phyloP scores from a whole-genome alignment of 2,113 vertebrate genomes.

The Pampusana beccarii region DNA sequence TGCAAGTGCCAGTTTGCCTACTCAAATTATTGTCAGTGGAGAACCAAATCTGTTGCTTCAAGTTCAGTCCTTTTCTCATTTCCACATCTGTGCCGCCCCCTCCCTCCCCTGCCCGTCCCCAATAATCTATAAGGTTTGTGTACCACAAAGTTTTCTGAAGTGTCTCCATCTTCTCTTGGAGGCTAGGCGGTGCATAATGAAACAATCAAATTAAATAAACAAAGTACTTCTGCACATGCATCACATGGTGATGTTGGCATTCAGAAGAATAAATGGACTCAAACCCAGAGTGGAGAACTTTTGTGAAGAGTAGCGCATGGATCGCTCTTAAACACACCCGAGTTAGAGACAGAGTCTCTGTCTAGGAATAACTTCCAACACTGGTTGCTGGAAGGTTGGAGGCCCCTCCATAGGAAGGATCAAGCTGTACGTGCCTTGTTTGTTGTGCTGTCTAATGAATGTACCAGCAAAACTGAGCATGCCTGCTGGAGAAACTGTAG shows the following conservation, averaged over 20 bases:
- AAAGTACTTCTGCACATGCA: background rate
- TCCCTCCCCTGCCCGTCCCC: no score
- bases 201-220: background rate
- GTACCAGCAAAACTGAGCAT: background rate
- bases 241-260: background rate
- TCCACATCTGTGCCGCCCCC: background rate
- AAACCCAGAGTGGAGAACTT: background rate
- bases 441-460: background rate
- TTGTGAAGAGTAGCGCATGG: background rate
- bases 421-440: background rate
- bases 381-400: background rate
- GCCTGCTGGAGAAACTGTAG: background rate
- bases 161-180: background rate
- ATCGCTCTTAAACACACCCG: background rate
- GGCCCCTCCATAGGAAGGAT: background rate
- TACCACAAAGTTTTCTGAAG: background rate
- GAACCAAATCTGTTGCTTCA: background rate
- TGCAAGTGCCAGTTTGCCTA: background rate
- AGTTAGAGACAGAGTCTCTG: background rate
- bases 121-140: background rate
- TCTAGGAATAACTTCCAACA: background rate
- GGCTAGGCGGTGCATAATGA: background rate
- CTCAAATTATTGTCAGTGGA: background rate
- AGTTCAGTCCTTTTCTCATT: background rate
- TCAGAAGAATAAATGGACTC: background rate